phyloP scores from a whole-genome alignment of 2,113 vertebrate species.

The Erythrolamprus reginae region DNA sequence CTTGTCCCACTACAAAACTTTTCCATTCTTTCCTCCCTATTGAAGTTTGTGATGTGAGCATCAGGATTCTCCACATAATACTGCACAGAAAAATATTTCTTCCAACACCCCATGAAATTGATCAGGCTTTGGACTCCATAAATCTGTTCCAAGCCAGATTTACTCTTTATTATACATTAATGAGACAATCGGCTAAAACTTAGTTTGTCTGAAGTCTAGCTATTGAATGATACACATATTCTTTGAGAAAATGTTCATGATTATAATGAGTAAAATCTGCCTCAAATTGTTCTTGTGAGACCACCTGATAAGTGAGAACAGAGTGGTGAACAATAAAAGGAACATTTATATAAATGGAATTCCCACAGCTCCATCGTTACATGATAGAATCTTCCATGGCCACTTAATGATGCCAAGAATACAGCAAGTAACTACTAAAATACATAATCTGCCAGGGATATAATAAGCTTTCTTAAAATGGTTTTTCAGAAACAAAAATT shows the following conservation, averaged over 20 bases:
- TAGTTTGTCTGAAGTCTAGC: background rate
- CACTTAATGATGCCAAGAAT: conserved; percentile 22
- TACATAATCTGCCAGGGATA: background rate
- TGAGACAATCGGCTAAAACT: background rate
- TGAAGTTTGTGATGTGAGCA: background rate
- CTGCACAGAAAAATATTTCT: background rate
- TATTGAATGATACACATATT: background rate
- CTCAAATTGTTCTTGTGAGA: background rate
- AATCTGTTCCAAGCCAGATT: background rate
- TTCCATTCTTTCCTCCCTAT: background rate
- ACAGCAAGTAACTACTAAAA: conserved; percentile 27
- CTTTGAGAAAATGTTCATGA: background rate
- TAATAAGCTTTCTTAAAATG: background rate
- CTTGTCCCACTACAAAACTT: background rate
- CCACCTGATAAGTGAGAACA: background rate
- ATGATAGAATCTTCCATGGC: conserved; percentile 7
- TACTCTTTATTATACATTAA: background rate
- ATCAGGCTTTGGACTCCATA: background rate
- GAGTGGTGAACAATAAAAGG: conserved; percentile 5
- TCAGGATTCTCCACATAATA: background rate
- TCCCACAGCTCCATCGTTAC: background rate
- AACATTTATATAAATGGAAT: background rate
- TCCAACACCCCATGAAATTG: background rate
- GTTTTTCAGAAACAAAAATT: background rate
- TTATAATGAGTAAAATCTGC: background rate